These are phyloP conservation scores for Lobophora halterata DNA, from an alignment of 2,888 invertebrate species.

Conservation along the genomic window DNA sequence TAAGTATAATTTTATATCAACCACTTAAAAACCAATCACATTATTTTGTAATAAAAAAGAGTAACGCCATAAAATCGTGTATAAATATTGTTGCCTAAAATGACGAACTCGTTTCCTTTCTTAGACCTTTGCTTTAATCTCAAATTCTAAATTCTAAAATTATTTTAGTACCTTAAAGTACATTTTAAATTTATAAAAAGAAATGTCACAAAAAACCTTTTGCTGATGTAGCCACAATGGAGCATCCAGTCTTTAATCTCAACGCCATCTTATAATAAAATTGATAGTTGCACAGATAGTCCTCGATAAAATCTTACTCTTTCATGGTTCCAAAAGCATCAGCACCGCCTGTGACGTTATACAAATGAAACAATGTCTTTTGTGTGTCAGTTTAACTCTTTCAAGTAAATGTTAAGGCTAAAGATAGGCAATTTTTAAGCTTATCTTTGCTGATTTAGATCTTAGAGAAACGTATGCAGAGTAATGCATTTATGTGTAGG, in stretches of 20 bases:
- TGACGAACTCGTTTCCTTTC: too few relatives aligned
- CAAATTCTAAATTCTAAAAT: too few relatives aligned
- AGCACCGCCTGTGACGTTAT: constrained; percentile 45
- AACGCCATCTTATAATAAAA: constrained; percentile 26
- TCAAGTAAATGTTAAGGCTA: constrained; percentile 24
- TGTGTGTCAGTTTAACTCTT: constrained; percentile 54
- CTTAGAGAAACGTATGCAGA: constrained; percentile 27
- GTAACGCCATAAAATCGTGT: too few relatives aligned
- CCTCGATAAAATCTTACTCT: constrained; percentile 31
- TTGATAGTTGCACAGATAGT: constrained; percentile 28
- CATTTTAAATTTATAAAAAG: too few relatives aligned
- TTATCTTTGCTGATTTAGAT: constrained; percentile 27
- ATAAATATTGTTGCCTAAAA: too few relatives aligned
- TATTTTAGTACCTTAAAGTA: too few relatives aligned
- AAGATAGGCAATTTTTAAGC: constrained; percentile 25
- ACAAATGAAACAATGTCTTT: constrained; percentile 69
- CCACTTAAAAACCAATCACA: too few relatives aligned
- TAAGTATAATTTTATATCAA: too few relatives aligned
- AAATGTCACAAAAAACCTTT: too few relatives aligned
- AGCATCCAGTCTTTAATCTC: constrained; percentile 16
- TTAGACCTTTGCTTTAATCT: too few relatives aligned
- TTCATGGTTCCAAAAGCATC: constrained; percentile 27
- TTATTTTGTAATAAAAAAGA: too few relatives aligned
- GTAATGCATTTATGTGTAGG: too few relatives aligned
- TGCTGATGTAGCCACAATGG: constrained; percentile 37